These are phyloP conservation scores for Nomada goodeniana DNA, from an alignment of 2,888 invertebrate genomes.

Conservation along the genomic window DNA sequence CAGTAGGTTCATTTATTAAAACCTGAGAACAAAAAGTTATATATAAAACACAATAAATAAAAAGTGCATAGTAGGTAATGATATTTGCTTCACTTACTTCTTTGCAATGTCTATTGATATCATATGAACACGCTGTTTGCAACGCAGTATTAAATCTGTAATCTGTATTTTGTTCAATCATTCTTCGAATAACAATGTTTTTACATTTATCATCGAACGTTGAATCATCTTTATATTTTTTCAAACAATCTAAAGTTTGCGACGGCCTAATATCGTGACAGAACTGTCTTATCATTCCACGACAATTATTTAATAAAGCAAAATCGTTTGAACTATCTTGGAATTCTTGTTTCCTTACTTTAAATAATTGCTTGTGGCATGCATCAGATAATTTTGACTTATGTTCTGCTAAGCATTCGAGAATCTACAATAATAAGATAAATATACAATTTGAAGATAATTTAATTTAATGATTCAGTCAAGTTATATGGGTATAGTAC, in stretches of 20 bases:
- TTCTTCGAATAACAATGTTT: constrained; percentile 92
- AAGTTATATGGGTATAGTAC: constrained; percentile 75
- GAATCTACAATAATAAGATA: constrained; percentile 85
- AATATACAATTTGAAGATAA: neutral
- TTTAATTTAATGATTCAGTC: neutral
- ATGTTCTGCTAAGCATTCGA: constrained; percentile 90
- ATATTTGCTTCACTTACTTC: constrained; percentile 79
- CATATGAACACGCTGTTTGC: constrained; percentile 91
- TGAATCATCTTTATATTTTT: constrained; percentile 90
- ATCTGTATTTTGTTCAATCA: constrained; percentile 96
- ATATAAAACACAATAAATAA: constrained; percentile 4
- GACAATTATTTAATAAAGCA: constrained; percentile 92
- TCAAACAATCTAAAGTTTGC: constrained; percentile 91
- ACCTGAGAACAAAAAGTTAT: constrained; percentile 46
- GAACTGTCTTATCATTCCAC: constrained; percentile 93
- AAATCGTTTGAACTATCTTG: constrained; percentile 95
- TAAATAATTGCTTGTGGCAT: constrained; percentile 94
- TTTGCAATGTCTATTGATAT: constrained; percentile 91
- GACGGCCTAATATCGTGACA: constrained; percentile 89
- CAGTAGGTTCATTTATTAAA: constrained; percentile 77
- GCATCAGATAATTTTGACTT: constrained; percentile 87
- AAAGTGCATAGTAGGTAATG: neutral
- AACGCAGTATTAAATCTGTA: constrained; percentile 95
- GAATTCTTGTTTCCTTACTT: constrained; percentile 93
- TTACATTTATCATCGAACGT: constrained; percentile 94